Conservation (phyloP, 2,113 vertebrate genomes). For the Chauna torquata region DNA sequence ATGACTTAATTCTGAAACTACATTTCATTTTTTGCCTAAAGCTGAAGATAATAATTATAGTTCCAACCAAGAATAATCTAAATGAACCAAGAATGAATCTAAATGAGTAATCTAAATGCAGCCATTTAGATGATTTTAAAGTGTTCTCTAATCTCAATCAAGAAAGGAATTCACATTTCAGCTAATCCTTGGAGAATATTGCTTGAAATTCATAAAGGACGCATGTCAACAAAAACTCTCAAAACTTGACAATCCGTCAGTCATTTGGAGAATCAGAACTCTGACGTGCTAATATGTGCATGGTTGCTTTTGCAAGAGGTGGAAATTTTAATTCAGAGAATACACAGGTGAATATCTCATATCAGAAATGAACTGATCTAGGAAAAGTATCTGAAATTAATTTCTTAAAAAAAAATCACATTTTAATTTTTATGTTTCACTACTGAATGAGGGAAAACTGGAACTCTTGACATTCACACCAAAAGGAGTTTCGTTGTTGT, state of each 20-base stretch:
- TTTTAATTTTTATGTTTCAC: neutral
- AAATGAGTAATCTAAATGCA: neutral
- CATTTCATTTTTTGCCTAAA: neutral
- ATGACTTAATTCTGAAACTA: constrained; percentile 15
- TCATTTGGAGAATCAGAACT: neutral
- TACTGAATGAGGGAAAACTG: neutral
- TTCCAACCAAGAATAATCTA: neutral
- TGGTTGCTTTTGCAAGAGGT: neutral
- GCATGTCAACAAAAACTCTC: neutral
- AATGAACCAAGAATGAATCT: neutral
- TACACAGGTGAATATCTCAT: neutral
- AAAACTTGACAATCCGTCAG: neutral
- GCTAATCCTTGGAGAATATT: neutral
- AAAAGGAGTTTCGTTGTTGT: neutral
- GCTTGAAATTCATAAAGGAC: neutral
- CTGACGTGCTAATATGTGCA: neutral
- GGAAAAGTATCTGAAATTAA: neutral
- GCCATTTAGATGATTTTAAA: neutral
- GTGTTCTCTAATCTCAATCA: neutral
- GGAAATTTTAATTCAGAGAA: neutral
- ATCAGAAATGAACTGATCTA: neutral
- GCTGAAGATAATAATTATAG: neutral
- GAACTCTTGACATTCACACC: neutral
- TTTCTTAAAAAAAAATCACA: neutral
- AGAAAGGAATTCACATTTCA: neutral